A percentile compares a stretch with the other conserved stretches of the same genome.
Conservation (phyloP, 2,888 invertebrate genomes). For the Netelia inedita region DNA sequence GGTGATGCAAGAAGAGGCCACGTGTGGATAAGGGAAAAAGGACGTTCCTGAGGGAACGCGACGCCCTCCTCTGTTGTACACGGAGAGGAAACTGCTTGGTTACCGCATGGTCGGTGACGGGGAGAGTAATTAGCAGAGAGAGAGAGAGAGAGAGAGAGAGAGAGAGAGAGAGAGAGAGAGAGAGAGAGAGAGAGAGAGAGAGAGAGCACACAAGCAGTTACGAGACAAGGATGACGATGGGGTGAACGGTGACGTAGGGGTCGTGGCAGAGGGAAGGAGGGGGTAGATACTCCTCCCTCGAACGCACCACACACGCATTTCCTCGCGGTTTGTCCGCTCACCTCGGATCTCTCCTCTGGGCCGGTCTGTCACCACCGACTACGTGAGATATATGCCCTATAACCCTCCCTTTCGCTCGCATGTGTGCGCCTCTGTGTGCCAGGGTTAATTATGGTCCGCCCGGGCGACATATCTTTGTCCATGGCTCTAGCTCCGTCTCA, state of each 20-base stretch:
- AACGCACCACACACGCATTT: conserved; percentile 65
- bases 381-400: conserved; percentile 51
- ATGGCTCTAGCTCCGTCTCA: conserved; percentile 7
- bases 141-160: conserved; percentile 16
- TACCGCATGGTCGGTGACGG: conserved; percentile 52
- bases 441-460: conserved; percentile 70
- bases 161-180: conserved; percentile 68
- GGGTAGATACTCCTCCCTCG: conserved; percentile 33
- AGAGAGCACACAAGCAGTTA: conserved; percentile 41
- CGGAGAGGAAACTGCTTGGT: conserved; percentile 9
- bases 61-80: conserved; percentile 22
- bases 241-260: conserved; percentile 11
- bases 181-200: conserved; percentile 44
- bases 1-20: conserved; percentile 28
- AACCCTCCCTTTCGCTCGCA: not conserved
- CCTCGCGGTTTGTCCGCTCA: conserved; percentile 66
- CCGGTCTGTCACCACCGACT: conserved; percentile 64
- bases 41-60: conserved; percentile 50
- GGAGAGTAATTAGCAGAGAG: conserved; percentile 69
- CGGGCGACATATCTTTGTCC: conserved; percentile 37
- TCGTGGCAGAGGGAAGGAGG: not conserved
- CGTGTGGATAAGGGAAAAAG: not conserved
- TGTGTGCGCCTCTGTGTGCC: not conserved
- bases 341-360: conserved; percentile 53
- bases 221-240: conserved; percentile 48